These are phyloP conservation scores for Tychaedon coryphoeus DNA, from an alignment of 2,113 vertebrate genomes.

Conservation along the genomic window DNA sequence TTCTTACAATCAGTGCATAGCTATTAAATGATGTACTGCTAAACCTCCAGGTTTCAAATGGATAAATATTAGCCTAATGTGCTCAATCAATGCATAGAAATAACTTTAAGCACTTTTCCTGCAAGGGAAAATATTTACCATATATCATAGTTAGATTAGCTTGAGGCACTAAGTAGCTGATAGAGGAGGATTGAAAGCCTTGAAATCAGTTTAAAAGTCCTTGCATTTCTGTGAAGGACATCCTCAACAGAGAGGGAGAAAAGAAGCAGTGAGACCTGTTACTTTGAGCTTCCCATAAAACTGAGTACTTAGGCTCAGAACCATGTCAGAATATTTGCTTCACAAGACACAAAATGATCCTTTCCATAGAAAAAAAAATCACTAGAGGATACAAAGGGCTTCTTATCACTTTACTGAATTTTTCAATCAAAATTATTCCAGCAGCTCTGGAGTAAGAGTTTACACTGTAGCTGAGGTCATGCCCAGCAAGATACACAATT, in stretches of 20 bases:
- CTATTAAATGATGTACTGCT: constrained; percentile 68
- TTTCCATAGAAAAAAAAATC: background rate
- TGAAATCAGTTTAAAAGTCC: constrained; percentile 71
- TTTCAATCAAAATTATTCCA: background rate
- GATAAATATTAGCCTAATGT: constrained; percentile 77
- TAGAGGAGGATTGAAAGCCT: constrained; percentile 62
- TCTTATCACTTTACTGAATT: background rate
- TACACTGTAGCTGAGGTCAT: background rate
- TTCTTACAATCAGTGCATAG: constrained; percentile 61
- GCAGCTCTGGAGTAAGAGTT: background rate
- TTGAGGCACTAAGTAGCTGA: constrained; percentile 55
- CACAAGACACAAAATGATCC: background rate
- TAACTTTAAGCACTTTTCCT: constrained; percentile 69
- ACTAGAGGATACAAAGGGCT: background rate
- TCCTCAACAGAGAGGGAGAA: constrained; percentile 44
- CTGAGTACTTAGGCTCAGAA: constrained; percentile 18
- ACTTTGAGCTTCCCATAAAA: constrained; percentile 35
- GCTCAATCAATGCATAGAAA: constrained; percentile 78
- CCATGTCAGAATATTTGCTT: constrained; percentile 17
- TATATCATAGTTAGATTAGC: constrained; percentile 74
- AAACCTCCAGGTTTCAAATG: constrained; percentile 69
- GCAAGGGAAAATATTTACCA: constrained; percentile 77
- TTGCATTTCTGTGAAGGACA: constrained; percentile 74
- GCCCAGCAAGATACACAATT: background rate
- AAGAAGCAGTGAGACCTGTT: background rate